phyloP scores from a whole-genome alignment of 2,797 vertebrate genomes.

The Vultur gryphus region DNA sequence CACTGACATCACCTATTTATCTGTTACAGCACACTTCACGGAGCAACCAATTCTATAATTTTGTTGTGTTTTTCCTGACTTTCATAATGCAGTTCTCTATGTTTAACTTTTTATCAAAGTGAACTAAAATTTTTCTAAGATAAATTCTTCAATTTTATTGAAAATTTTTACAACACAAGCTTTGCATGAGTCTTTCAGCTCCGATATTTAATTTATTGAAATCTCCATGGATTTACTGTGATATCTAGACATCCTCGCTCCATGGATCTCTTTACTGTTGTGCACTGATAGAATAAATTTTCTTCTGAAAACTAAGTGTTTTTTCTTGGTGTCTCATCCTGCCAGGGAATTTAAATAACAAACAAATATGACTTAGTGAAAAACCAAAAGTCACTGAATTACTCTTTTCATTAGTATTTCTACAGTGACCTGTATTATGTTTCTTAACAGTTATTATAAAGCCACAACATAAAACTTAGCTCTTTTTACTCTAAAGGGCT shows the following conservation, averaged over 20 bases:
- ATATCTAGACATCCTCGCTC: not conserved
- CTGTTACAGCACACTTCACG: not conserved
- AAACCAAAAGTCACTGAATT: not conserved
- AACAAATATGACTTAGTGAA: not conserved
- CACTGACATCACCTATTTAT: not conserved
- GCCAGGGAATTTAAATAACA: not conserved
- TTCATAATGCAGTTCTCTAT: not conserved
- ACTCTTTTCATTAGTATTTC: not conserved
- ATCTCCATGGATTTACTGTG: not conserved
- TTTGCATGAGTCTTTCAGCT: not conserved
- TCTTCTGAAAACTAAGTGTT: not conserved
- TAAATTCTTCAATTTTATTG: not conserved
- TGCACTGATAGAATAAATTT: not conserved
- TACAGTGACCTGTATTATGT: not conserved
- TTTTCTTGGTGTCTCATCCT: not conserved
- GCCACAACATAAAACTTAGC: not conserved
- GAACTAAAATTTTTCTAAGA: not conserved
- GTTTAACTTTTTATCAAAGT: not conserved
- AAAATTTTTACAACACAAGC: not conserved
- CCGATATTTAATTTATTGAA: not conserved
- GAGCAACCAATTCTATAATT: not conserved
- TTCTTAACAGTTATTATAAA: not conserved
- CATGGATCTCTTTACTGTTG: not conserved
- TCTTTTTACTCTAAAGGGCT: not conserved
- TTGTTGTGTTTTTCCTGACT: not conserved